Percentiles rank a stretch among this genome's conserved stretches.
phyloP scores from a whole-genome alignment of 53 echinoderm and acorn worm genomes.

The Apostichopus leukothele region DNA sequence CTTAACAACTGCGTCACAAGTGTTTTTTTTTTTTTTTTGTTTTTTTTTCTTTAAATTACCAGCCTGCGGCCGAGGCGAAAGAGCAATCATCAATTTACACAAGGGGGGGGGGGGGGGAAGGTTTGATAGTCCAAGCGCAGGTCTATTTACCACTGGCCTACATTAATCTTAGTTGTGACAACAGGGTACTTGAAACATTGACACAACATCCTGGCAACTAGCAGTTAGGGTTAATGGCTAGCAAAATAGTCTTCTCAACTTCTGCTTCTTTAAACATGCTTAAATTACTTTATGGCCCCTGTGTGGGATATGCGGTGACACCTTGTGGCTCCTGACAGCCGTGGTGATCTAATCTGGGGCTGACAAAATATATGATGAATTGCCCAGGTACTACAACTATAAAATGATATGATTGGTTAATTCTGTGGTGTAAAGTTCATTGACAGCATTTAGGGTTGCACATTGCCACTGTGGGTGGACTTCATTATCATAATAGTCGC shows the following conservation, averaged over 20 bases:
- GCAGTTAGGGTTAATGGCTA: slow-evolving; percentile 25
- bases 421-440: slow-evolving; percentile 1
- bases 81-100: too few species aligned
- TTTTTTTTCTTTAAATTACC: background rate
- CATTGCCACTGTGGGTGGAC: too few species aligned
- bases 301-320: slow-evolving; percentile 20
- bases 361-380: too few species aligned
- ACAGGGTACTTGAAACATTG: slow-evolving; percentile 38
- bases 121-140: background rate
- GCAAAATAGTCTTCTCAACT: slow-evolving; percentile 23
- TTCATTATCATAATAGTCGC: too few species aligned
- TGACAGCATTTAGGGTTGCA: background rate
- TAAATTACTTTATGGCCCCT: background rate
- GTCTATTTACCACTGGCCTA: slow-evolving; percentile 8
- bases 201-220: slow-evolving; percentile 27
- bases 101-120: too few species aligned
- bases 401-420: background rate
- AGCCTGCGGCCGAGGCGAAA: too few species aligned
- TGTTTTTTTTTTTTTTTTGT: background rate
- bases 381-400: too few species aligned
- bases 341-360: background rate
- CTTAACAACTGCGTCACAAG: too few species aligned
- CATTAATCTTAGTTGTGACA: slow-evolving; percentile 17
- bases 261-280: slow-evolving; percentile 25
- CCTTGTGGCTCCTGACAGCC: background rate